Conservation (phyloP, 1,140 invertebrate species). For the Hyphantria cunea region DNA sequence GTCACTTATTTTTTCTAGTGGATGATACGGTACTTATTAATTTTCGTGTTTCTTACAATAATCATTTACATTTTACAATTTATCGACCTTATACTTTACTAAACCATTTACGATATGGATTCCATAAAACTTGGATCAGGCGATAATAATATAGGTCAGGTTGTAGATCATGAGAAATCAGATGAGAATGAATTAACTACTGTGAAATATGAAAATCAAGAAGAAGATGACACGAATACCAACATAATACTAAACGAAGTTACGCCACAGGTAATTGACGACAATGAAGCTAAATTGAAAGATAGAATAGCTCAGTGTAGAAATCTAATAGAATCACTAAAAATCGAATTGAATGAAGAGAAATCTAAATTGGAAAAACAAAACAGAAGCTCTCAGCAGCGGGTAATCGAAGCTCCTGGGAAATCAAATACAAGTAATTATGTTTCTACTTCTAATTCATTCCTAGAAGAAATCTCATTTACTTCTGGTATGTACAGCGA, state of each 20-base stretch:
- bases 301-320: constrained; percentile 63
- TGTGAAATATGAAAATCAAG: neutral
- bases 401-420: neutral
- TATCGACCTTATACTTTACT: too few relatives aligned
- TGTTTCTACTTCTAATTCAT: constrained; percentile 5
- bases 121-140: constrained; percentile 40
- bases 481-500: constrained; percentile 40
- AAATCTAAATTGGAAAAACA: constrained; percentile 60
- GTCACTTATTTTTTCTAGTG: too few relatives aligned
- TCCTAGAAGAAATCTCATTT: constrained; percentile 8
- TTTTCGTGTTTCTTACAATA: too few relatives aligned
- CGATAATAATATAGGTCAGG: constrained; percentile 32
- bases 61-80: too few relatives aligned
- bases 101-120: constrained; percentile 30
- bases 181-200: constrained; percentile 8
- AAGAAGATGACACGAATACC: constrained; percentile 8
- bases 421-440: neutral
- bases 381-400: constrained; percentile 28
- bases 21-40: too few relatives aligned
- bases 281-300: constrained; percentile 60
- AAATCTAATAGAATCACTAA: constrained; percentile 62
- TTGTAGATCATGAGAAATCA: constrained; percentile 1
- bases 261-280: constrained; percentile 39
- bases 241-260: constrained; percentile 23
- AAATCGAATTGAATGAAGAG: constrained; percentile 62